Base-by-base conservation (phyloP, 2,797 vertebrate species). In the Sternotherus odoratus region DNA sequence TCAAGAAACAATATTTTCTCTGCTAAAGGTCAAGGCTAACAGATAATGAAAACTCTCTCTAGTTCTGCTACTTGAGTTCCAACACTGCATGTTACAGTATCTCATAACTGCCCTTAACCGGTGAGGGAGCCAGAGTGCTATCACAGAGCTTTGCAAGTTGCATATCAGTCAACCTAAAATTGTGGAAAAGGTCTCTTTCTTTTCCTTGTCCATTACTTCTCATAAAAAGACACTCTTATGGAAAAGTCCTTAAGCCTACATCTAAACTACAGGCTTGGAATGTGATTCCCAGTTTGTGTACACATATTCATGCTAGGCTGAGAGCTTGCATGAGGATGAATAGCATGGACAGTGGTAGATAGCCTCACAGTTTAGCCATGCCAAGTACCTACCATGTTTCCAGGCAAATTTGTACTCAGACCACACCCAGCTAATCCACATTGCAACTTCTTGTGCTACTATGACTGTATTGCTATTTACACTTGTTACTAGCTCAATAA, bases 81-180 rank as follows among this genome's bases (percentile, higher is more conserved):
- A 85, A 7, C 11, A 48, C 5, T 50, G 50, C 12, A 4, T 0
- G 0, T 77, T 10, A 46, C 81, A 79, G 19, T 30, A 2, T 54
- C 60, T n/a, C 60, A 19, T 66, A 66, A 66, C 30, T 66, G 60
- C 33, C 17, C 33, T 19, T 66, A 66, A 66, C 33, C 33, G 19
- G 33, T 19, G 2, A n/a, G 33, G 33, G 60, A 7, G 8, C 60
- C 33, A 66, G 33, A 66, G 15, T 4, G 17, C 33, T n/a, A 19
- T 8, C 33, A 66, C 60, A 66, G 33, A 66, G 17, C 17, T 66
- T 56, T n/a, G 60, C 60, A 8, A n/a, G 13, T 63, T 74, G 11
- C 2, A 26, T 39, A 79, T 13, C 24, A 77, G 46, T 48, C 43
- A 48, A 30, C 46, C 17, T 86, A 79, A 63, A 87, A 82, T 17